Base-by-base conservation (phyloP, 2,113 vertebrate genomes). In the Gopherus evgoodei region DNA sequence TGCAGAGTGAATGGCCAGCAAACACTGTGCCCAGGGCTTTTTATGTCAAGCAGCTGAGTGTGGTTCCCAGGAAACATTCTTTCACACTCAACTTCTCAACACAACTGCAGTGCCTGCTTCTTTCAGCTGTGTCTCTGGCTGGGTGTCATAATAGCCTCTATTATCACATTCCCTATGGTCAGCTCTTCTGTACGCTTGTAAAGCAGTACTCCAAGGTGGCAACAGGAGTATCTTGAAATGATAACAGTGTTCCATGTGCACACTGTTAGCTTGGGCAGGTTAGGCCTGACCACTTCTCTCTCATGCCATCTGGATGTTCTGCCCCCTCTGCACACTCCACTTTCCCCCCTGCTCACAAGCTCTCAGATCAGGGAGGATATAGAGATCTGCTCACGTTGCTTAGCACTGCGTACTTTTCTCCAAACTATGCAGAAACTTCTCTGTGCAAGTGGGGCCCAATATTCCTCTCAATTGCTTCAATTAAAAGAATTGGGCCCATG, bases 41-140 rank as follows among this genome's bases (percentile, higher is more conserved):
- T 1, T 5, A 38, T 65, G 50, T 21, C 4, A 19, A 82, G 80
- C n/a, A 42, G 69, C 8, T 6, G 1, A 25, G 9, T 56, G 27
- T 29, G 72, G 42, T 35, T 86, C 35, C 83, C 79, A 57, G 49
- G 76, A 78, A 42, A 72, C 12, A 82, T 2, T 78, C n/a, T 72
- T 9, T 52, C 80, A 42, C 19, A 1, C 13, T 21, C n/a, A 13
- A 16, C 47, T 3, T 4, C 56, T 11, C 5, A 88, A 83, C 52
- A 52, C 10, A 50, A 76, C 47, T 21, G 53, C 0, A 0, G n/a
- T 0, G 0, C 17, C 1, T 0, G 0, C 35, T 38, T 75, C 38
- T 47, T 25, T 76, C 75, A 13, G 25, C 42, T 44, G 22, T 11
- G 25, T 16, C 75, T 42, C 4, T 47, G 49, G 35, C 59, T 0